A percentile compares a stretch with the other conserved stretches of the same genome.
These are phyloP conservation scores for Nephotettix cincticeps DNA, from an alignment of 1,140 invertebrate genomes.

Conservation along the genomic window DNA sequence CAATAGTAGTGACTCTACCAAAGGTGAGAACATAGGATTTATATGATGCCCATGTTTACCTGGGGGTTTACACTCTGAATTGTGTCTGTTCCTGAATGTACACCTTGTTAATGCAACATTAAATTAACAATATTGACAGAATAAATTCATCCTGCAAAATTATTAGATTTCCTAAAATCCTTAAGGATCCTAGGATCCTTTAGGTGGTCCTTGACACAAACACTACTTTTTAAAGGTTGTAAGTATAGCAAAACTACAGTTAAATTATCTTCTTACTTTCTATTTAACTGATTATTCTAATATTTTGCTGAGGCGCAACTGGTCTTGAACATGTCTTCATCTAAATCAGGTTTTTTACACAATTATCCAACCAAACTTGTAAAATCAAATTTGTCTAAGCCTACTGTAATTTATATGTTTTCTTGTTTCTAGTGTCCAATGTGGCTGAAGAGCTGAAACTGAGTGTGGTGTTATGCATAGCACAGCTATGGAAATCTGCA, in stretches of 20 bases:
- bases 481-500: constrained; percentile 50
- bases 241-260: no score
- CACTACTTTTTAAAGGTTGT: no score
- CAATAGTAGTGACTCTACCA: background rate
- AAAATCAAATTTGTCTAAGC: no score
- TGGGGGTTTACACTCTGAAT: background rate
- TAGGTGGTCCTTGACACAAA: no score
- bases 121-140: background rate
- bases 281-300: no score
- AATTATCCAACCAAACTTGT: no score
- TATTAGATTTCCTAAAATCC: background rate
- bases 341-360: no score
- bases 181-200: no score
- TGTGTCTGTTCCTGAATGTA: background rate
- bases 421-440: constrained; percentile 46
- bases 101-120: background rate
- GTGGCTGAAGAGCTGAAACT: constrained; percentile 61
- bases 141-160: background rate
- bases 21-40: background rate
- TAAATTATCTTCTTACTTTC: no score
- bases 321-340: no score
- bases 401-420: no score
- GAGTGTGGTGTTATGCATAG: constrained; percentile 54
- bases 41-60: background rate
- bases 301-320: no score